Conservation (phyloP, 2,888 invertebrate species). For the Spilarctia lutea region DNA sequence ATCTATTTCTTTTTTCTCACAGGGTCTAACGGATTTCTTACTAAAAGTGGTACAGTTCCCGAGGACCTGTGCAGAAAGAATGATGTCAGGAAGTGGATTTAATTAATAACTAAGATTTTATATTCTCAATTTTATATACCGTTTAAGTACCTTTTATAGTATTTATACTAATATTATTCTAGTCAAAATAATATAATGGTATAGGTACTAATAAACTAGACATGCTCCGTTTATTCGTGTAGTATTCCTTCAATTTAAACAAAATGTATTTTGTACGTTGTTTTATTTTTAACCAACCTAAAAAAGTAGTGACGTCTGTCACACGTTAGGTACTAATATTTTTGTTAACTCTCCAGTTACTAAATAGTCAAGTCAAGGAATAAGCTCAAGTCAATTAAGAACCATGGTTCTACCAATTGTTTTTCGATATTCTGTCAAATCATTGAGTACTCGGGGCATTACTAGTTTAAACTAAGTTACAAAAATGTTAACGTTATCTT, state of each 20-base stretch:
- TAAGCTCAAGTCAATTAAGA: background rate
- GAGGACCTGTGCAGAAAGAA: slow-evolving; percentile 89
- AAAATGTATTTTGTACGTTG: background rate
- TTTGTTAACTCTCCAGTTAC: background rate
- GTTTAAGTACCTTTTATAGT: slow-evolving; percentile 1
- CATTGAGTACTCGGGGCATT: background rate
- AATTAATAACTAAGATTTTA: slow-evolving; percentile 44
- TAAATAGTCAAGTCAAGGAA: background rate
- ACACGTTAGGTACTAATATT: background rate
- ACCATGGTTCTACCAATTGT: too few species aligned
- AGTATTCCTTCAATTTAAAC: background rate
- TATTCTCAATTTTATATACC: background rate
- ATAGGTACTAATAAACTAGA: slow-evolving; percentile 10
- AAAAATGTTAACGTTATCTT: slow-evolving; percentile 9
- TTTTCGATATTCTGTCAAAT: background rate
- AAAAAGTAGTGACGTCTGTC: background rate
- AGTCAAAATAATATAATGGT: slow-evolving; percentile 36
- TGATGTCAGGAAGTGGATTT: slow-evolving; percentile 88
- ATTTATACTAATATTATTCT: slow-evolving; percentile 29
- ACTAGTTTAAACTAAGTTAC: slow-evolving; percentile 2
- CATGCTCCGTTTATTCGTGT: background rate
- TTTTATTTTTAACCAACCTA: background rate
- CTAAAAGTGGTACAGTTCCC: slow-evolving; percentile 90
- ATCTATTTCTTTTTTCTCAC: slow-evolving; percentile 63
- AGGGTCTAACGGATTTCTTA: slow-evolving; percentile 90